Evolutionary conservation across 2,888 invertebrate species (phyloP).

Genomic region (Polia nebulosa): DNA sequence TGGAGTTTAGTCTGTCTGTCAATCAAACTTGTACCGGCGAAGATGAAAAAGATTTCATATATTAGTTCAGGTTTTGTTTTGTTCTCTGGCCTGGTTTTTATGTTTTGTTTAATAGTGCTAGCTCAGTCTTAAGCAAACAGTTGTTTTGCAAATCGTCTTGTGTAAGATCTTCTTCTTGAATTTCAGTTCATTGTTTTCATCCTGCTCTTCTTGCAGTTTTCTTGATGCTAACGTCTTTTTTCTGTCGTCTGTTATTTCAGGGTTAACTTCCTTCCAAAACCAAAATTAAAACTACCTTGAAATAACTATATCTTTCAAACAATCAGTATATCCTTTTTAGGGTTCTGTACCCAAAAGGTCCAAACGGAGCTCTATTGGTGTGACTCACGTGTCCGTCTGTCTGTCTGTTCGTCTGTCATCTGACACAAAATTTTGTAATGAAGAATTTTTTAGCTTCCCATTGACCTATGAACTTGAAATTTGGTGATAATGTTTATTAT

Average conservation of each 20-base stretch:
- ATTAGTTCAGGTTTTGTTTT: background rate
- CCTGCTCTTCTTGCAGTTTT: background rate
- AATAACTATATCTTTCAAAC: background rate
- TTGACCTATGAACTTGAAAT: too few species aligned
- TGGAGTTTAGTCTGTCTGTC: conserved; percentile 22
- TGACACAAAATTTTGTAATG: too few species aligned
- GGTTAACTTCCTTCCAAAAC: background rate
- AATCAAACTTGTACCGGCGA: conserved; percentile 27
- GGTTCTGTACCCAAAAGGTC: too few species aligned
- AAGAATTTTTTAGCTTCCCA: too few species aligned
- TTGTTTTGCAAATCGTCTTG: background rate
- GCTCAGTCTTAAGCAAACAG: conserved; percentile 1
- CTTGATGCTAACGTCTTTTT: background rate
- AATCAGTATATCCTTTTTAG: background rate
- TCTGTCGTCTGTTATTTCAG: background rate
- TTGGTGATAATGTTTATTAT: too few species aligned
- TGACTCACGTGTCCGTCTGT: too few species aligned
- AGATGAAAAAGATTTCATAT: conserved; percentile 3
- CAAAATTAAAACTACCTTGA: too few species aligned
- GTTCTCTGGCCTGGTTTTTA: background rate
- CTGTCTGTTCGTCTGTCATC: too few species aligned
- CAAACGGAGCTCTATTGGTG: too few species aligned
- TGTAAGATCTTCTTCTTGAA: background rate
- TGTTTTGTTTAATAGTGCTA: background rate
- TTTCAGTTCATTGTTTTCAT: background rate